These are phyloP conservation scores for Lophura nycthemera DNA, from an alignment of 2,113 vertebrate species.

Conservation along the genomic window DNA sequence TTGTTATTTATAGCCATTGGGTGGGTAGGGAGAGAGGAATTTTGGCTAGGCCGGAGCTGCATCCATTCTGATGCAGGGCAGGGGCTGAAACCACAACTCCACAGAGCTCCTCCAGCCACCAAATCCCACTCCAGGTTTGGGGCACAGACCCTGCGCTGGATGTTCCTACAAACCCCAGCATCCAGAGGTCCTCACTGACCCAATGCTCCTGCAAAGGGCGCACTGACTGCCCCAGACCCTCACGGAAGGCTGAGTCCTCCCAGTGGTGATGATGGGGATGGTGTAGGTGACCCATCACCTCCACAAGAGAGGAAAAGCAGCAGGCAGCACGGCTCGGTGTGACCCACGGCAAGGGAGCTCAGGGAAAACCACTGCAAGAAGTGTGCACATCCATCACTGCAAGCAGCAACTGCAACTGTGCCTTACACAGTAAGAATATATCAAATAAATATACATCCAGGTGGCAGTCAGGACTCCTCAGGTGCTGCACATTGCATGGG, in stretches of 20 bases:
- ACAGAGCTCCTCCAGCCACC: background rate
- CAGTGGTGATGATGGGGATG: background rate
- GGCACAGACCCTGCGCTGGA: accelerated
- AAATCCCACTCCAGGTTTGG: background rate
- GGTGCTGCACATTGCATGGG: background rate
- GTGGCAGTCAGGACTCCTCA: accelerated
- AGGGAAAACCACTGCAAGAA: background rate
- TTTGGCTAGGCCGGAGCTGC: background rate
- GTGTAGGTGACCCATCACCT: background rate
- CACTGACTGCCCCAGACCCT: no score
- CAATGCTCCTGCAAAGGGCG: background rate
- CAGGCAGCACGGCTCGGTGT: background rate
- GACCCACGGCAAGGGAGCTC: accelerated
- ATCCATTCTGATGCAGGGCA: background rate
- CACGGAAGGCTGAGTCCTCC: accelerated
- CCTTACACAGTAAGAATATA: accelerated
- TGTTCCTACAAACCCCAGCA: background rate
- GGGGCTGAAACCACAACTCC: background rate
- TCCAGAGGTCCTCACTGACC: accelerated
- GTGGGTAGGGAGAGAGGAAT: constrained; percentile 55
- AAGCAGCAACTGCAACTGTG: accelerated
- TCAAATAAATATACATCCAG: background rate
- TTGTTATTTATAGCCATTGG: constrained; percentile 58
- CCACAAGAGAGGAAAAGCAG: background rate
- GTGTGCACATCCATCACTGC: accelerated